Evolutionary conservation across 2,113 vertebrate genomes (phyloP).

Genomic region (Cheilinus undulatus): DNA sequence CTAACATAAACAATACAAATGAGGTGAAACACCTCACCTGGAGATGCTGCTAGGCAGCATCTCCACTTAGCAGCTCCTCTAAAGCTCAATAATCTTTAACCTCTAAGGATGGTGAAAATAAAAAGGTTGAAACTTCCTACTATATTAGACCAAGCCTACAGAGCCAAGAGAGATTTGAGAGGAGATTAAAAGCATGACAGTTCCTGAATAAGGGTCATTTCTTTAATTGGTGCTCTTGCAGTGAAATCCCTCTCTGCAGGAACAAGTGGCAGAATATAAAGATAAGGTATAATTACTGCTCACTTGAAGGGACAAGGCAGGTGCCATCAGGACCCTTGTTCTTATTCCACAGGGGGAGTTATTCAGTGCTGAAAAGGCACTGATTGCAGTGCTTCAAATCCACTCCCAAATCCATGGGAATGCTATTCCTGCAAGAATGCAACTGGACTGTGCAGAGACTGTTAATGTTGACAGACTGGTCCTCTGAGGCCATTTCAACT

Average conservation of each 20-base stretch:
- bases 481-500: constrained; percentile 43
- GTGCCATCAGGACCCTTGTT: constrained; percentile 20
- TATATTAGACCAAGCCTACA: neutral
- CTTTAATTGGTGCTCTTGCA: neutral
- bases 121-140: neutral
- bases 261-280: constrained; percentile 12
- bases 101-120: neutral
- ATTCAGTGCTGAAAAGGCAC: constrained; percentile 55
- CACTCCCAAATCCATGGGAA: constrained; percentile 52
- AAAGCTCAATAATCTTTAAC: neutral
- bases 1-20: neutral
- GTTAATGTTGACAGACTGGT: constrained; percentile 70
- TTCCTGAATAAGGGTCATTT: neutral
- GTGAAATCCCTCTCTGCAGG: neutral
- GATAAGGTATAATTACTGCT: constrained; percentile 28
- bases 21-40: neutral
- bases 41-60: neutral
- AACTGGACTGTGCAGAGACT: constrained; percentile 62
- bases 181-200: neutral
- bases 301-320: constrained; percentile 29
- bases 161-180: neutral
- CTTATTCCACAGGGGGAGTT: constrained; percentile 9
- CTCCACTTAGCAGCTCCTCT: neutral
- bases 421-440: constrained; percentile 42
- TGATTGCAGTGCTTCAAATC: constrained; percentile 55